Percentiles rank a stretch among this genome's conserved stretches.
These are phyloP conservation scores for Lynx canadensis DNA, from an alignment of 2,113 vertebrate species.

Conservation along the genomic window DNA sequence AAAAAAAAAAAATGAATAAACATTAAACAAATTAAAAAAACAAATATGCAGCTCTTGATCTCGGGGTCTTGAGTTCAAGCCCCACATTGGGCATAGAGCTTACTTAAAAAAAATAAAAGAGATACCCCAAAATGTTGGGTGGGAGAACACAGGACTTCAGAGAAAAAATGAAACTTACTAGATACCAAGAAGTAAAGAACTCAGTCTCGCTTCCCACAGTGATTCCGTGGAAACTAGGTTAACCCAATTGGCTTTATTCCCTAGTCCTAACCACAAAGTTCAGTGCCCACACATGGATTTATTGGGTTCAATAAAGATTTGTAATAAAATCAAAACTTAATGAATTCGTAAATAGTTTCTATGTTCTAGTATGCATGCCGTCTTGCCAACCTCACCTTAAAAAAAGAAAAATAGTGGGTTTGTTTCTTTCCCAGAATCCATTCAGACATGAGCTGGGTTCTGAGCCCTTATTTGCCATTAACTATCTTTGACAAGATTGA, in stretches of 20 bases:
- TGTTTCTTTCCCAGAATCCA: constrained; percentile 28
- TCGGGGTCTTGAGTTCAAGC: background rate
- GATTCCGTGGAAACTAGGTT: background rate
- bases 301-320: constrained; percentile 19
- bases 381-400: background rate
- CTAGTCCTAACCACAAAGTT: background rate
- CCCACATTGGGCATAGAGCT: background rate
- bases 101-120: background rate
- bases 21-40: too few species aligned
- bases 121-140: background rate
- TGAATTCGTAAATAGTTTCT: constrained; percentile 20
- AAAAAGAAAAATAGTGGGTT: background rate
- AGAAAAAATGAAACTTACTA: background rate
- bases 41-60: background rate
- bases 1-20: too few species aligned
- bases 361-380: background rate
- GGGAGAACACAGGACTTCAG: background rate
- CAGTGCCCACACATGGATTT: background rate
- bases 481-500: background rate
- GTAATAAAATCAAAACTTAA: constrained; percentile 54
- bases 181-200: background rate
- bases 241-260: background rate
- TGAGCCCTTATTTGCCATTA: background rate
- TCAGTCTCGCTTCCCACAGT: background rate
- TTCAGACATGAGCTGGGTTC: background rate